Conservation (phyloP, 2,888 invertebrate species). For the Antitype chi region DNA sequence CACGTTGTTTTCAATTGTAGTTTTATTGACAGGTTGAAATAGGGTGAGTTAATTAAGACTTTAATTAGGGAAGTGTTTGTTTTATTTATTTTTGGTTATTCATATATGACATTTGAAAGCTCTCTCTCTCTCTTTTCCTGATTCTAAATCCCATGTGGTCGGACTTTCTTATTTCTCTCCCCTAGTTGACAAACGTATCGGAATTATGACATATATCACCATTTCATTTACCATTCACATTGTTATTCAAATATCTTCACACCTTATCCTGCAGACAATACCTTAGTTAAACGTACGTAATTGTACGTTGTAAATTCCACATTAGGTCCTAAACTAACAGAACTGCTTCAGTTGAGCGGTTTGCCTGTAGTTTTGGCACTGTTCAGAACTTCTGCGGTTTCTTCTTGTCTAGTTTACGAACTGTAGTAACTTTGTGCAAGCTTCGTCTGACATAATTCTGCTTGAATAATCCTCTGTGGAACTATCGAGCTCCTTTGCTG, state of each 20-base stretch:
- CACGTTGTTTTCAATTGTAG: conserved; percentile 34
- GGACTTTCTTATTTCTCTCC: neutral
- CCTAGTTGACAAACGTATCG: neutral
- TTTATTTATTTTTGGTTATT: conserved; percentile 3
- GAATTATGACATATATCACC: neutral
- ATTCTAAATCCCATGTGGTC: neutral
- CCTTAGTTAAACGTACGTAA: conserved; percentile 22
- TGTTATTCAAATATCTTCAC: conserved; percentile 51
- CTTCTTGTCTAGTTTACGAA: conserved; percentile 47
- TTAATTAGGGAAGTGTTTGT: conserved; percentile 28
- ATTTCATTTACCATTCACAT: conserved; percentile 31
- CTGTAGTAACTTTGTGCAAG: conserved; percentile 33
- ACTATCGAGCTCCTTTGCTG: conserved; percentile 1
- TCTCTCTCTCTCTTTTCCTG: neutral
- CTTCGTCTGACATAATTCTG: conserved; percentile 30
- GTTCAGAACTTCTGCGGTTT: conserved; percentile 53
- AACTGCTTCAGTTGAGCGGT: conserved; percentile 30
- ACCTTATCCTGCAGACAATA: conserved; percentile 29
- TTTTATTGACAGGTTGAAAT: conserved; percentile 39
- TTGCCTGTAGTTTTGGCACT: conserved; percentile 40
- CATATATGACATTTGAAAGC: neutral
- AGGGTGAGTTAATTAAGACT: conserved; percentile 37
- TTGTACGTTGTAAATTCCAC: conserved; percentile 41
- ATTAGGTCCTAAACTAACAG: conserved; percentile 55
- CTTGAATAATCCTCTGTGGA: conserved; percentile 1